Evolutionary conservation across 2,888 invertebrate genomes (phyloP).

Genomic region (Lepidochitona cinerea): DNA sequence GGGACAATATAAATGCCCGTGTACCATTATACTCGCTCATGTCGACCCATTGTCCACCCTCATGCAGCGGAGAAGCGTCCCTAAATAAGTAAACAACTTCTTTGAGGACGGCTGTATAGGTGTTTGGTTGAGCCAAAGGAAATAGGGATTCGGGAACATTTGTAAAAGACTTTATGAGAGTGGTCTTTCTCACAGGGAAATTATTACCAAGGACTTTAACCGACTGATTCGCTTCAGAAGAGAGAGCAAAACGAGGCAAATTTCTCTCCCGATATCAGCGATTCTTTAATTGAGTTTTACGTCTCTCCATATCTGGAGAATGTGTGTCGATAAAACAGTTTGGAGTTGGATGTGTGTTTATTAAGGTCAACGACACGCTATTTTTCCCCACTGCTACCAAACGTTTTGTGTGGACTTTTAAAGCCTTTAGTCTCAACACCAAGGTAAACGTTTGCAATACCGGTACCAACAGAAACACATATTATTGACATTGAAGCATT

Average conservation of each 20-base stretch:
- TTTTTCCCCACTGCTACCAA: too few relatives aligned
- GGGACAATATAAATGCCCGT: not conserved
- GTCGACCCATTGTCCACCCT: not conserved
- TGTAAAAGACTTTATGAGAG: not conserved
- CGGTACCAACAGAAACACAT: too few relatives aligned
- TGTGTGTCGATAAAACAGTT: too few relatives aligned
- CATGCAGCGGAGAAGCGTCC: not conserved
- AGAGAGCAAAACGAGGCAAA: slow-evolving; percentile 1
- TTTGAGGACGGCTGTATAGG: not conserved
- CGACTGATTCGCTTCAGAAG: not conserved
- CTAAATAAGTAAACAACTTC: slow-evolving; percentile 5
- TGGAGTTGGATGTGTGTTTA: too few relatives aligned
- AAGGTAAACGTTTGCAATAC: too few relatives aligned
- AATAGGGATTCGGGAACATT: slow-evolving; percentile 1
- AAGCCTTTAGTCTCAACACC: too few relatives aligned
- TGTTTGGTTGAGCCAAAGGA: not conserved
- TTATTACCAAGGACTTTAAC: not conserved
- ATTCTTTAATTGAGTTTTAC: too few relatives aligned
- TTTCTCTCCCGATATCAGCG: not conserved
- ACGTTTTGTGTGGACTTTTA: too few relatives aligned
- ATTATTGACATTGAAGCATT: too few relatives aligned
- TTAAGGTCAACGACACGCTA: too few relatives aligned
- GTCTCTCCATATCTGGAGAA: too few relatives aligned
- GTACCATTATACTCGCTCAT: not conserved
- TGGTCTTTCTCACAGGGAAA: not conserved